Percentiles rank a stretch among this genome's conserved stretches.
phyloP scores from a whole-genome alignment of 2,113 vertebrate species.

The Chamaea fasciata region DNA sequence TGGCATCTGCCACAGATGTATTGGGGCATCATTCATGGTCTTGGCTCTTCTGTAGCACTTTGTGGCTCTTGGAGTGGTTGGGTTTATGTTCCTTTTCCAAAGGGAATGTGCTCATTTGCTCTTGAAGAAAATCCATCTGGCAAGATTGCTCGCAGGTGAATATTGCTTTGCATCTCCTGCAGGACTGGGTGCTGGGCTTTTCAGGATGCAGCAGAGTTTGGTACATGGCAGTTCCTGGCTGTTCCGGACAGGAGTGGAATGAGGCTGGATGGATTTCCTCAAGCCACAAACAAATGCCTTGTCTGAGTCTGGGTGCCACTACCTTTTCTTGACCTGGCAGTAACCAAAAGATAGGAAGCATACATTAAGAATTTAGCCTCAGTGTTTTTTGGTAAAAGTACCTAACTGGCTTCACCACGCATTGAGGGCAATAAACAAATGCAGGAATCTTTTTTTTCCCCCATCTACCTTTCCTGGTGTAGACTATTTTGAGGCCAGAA shows the following conservation, averaged over 20 bases:
- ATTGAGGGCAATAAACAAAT: not conserved
- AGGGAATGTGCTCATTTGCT: not conserved
- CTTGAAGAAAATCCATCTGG: not conserved
- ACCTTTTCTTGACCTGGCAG: not conserved
- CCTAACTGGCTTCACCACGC: not conserved
- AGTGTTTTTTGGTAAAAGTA: not conserved
- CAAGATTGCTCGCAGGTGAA: not conserved
- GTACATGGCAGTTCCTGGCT: not conserved
- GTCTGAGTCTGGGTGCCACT: not conserved
- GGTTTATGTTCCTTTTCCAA: not conserved
- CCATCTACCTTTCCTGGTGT: not conserved
- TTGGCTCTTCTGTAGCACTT: not conserved
- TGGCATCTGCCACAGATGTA: not conserved
- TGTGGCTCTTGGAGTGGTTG: not conserved
- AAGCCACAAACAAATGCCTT: not conserved
- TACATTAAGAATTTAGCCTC: not conserved
- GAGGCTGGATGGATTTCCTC: not conserved
- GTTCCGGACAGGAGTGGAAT: not conserved
- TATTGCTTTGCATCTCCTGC: not conserved
- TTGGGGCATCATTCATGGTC: not conserved
- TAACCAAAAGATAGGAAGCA: not conserved
- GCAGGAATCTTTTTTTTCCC: not conserved
- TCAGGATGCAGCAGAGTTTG: not conserved
- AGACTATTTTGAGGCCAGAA: not conserved
- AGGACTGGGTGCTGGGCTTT: not conserved